A percentile compares a stretch with the other conserved stretches of the same genome.
phyloP scores from a whole-genome alignment of 2,113 vertebrate genomes.

The Centropus bengalensis region DNA sequence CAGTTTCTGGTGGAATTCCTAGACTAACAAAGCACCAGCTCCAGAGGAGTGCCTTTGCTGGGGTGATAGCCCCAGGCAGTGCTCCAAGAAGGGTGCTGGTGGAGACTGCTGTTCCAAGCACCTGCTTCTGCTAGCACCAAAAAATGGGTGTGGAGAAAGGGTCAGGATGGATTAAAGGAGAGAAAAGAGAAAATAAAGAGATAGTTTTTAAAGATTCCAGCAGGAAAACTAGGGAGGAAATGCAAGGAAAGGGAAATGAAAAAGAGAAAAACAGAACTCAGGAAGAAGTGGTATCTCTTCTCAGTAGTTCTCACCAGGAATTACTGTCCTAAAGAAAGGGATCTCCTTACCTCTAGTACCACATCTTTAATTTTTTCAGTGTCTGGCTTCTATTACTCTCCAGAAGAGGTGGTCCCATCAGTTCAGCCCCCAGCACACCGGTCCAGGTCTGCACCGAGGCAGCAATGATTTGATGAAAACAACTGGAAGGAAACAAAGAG shows the following conservation, averaged over 20 bases:
- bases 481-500: neutral
- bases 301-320: neutral
- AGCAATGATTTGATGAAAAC: neutral
- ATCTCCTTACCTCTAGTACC: neutral
- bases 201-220: neutral
- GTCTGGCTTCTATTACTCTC: neutral
- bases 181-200: neutral
- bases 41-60: neutral
- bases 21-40: neutral
- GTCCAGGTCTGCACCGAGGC: neutral
- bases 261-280: neutral
- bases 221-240: neutral
- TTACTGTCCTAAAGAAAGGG: neutral
- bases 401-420: neutral
- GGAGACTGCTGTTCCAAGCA: neutral
- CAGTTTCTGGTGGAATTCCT: conserved; percentile 28
- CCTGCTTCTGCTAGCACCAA: neutral
- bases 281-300: neutral
- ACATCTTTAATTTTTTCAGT: neutral
- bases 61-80: neutral
- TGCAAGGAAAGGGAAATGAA: neutral
- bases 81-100: neutral
- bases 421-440: neutral
- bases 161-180: neutral
- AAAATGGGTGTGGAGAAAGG: neutral